Evolutionary conservation across 2,797 vertebrate genomes (phyloP).

Genomic region (Novumbra hubbsi): DNA sequence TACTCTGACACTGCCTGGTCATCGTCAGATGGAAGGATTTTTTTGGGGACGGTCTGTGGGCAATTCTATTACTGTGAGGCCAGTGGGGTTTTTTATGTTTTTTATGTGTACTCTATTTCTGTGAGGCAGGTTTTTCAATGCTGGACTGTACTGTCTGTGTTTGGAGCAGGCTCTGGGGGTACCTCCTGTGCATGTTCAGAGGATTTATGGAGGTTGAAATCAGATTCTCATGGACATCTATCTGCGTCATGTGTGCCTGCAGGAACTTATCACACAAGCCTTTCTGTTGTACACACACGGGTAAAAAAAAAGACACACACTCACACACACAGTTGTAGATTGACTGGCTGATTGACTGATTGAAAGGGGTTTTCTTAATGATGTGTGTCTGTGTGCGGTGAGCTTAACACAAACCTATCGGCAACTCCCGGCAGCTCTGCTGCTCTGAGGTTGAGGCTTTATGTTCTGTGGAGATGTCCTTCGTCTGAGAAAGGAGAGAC

Average conservation of each 20-base stretch:
- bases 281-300: slow-evolving; percentile 4
- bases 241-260: slow-evolving; percentile 52
- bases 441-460: slow-evolving; percentile 27
- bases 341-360: slow-evolving; percentile 51
- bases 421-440: slow-evolving; percentile 22
- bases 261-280: slow-evolving; percentile 55
- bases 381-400: slow-evolving; percentile 49
- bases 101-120: slow-evolving; percentile 34
- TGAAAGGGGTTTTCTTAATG: slow-evolving; percentile 49
- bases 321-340: slow-evolving; percentile 17
- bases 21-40: slow-evolving; percentile 3
- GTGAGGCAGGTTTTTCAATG: not conserved
- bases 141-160: slow-evolving; percentile 23
- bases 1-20: not conserved
- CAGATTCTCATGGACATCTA: slow-evolving; percentile 42
- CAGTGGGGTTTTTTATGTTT: slow-evolving; percentile 36
- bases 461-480: slow-evolving; percentile 55
- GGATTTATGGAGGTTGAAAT: slow-evolving; percentile 36
- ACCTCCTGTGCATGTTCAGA: slow-evolving; percentile 1
- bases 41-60: slow-evolving; percentile 22
- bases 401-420: slow-evolving; percentile 50
- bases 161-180: slow-evolving; percentile 28
- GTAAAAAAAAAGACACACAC: not conserved
- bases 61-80: slow-evolving; percentile 32
- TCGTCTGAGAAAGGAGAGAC: slow-evolving; percentile 40